phyloP scores from a whole-genome alignment of 2,797 vertebrate species.

The Knipowitschia caucasica region DNA sequence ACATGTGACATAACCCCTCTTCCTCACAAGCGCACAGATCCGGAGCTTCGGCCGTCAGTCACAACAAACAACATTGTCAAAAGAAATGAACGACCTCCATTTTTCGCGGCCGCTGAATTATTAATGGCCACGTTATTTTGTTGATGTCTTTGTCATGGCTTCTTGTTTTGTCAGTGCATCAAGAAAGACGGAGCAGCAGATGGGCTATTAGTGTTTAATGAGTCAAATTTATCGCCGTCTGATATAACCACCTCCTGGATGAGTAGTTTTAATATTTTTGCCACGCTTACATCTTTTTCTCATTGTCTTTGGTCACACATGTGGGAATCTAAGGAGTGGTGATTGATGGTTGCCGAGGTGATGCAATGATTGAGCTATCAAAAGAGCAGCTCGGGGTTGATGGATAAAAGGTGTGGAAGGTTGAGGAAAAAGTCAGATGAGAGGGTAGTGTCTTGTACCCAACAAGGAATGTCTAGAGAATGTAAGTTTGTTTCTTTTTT shows the following conservation, averaged over 20 bases:
- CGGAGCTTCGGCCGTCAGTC: conserved; percentile 43
- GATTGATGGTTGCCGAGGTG: conserved; percentile 50
- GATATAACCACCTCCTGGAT: conserved; percentile 16
- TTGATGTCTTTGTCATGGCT: conserved; percentile 21
- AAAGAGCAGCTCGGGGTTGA: conserved; percentile 33
- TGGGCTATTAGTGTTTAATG: conserved; percentile 36
- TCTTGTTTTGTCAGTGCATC: conserved; percentile 16
- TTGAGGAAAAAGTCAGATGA: conserved; percentile 48
- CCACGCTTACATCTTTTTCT: conserved; percentile 16
- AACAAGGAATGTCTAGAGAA: too few relatives aligned
- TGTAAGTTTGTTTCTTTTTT: too few relatives aligned
- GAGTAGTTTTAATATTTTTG: conserved; percentile 6
- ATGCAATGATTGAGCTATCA: conserved; percentile 54
- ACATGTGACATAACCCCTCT: conserved; percentile 35
- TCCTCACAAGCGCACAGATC: conserved; percentile 32
- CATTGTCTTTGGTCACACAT: conserved; percentile 15
- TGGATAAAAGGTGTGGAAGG: conserved; percentile 39
- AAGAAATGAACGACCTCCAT: conserved; percentile 21
- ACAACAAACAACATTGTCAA: conserved; percentile 16
- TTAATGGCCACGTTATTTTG: conserved; percentile 25
- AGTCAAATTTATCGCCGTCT: conserved; percentile 17
- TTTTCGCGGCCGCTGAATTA: conserved; percentile 22
- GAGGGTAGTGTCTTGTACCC: too few relatives aligned
- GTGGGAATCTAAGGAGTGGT: conserved; percentile 27
- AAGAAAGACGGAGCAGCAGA: conserved; percentile 17